Conservation (phyloP, 2,797 vertebrate species). For the Anguilla obscura region DNA sequence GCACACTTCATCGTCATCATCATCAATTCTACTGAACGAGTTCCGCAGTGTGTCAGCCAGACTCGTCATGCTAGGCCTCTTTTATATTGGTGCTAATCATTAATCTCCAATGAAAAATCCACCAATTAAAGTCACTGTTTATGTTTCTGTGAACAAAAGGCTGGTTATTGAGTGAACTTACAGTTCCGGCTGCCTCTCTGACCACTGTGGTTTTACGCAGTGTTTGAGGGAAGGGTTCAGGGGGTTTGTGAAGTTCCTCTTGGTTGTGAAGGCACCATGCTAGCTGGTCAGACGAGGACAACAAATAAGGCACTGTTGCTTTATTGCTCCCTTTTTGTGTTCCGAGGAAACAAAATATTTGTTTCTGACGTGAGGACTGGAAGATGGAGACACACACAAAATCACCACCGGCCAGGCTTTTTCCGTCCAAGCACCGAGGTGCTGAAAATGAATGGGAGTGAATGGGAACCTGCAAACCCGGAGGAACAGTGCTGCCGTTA, state of each 20-base stretch:
- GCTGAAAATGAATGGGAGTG: too few relatives aligned
- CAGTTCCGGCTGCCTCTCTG: neutral
- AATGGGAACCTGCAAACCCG: too few relatives aligned
- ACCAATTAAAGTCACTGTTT: constrained; percentile 76
- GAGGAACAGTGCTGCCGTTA: too few relatives aligned
- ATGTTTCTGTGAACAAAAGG: constrained; percentile 68
- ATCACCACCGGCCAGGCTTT: neutral
- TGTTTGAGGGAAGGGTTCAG: neutral
- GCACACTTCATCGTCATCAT: too few relatives aligned
- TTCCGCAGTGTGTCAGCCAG: constrained; percentile 56
- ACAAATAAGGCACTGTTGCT: neutral
- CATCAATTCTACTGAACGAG: too few relatives aligned
- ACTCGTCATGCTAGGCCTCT: constrained; percentile 58
- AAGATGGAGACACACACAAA: neutral
- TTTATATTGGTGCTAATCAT: constrained; percentile 40
- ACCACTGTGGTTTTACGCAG: neutral
- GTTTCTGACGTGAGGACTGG: neutral
- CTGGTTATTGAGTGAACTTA: constrained; percentile 64
- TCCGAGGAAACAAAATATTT: neutral
- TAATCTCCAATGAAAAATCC: constrained; percentile 68
- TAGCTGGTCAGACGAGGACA: neutral
- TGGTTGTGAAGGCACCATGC: neutral
- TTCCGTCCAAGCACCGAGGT: neutral
- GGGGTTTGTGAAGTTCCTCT: neutral
- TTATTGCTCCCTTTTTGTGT: neutral